Conservation (phyloP, 2,113 vertebrate genomes). For the Hiodon tergisus region DNA sequence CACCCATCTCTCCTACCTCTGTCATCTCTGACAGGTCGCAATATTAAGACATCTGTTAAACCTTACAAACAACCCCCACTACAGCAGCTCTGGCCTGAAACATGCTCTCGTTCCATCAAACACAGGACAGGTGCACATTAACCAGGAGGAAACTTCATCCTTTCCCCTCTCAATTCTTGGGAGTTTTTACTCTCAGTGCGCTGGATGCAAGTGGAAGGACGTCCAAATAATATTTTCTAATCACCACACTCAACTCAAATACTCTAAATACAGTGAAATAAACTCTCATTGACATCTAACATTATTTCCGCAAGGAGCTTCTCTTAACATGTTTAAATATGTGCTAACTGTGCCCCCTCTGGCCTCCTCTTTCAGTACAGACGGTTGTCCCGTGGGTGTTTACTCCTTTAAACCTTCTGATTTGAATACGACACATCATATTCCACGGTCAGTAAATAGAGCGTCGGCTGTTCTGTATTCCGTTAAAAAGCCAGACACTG, state of each 20-base stretch:
- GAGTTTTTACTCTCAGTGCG: not conserved
- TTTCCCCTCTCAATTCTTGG: not conserved
- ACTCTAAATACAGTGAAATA: too few species aligned
- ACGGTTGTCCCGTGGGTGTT: not conserved
- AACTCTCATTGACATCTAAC: slow-evolving; percentile 15
- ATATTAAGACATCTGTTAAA: slow-evolving; percentile 41
- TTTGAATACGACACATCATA: not conserved
- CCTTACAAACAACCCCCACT: not conserved
- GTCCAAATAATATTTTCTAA: not conserved
- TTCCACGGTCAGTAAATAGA: too few species aligned
- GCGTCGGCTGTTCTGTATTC: too few species aligned
- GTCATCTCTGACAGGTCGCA: slow-evolving; percentile 53
- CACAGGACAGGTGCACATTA: not conserved
- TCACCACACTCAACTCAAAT: slow-evolving; percentile 23
- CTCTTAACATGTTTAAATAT: not conserved
- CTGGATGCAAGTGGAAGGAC: not conserved
- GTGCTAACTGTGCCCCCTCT: not conserved
- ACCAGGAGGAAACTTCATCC: not conserved
- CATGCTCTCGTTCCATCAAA: not conserved
- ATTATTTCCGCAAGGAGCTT: not conserved
- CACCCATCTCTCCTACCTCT: slow-evolving; percentile 31
- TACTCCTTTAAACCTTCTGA: not conserved
- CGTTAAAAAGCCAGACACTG: too few species aligned
- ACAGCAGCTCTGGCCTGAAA: slow-evolving; percentile 16
- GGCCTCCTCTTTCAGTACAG: not conserved